Conservation (phyloP, 2,797 vertebrate genomes). For the Chelon labrosus region DNA sequence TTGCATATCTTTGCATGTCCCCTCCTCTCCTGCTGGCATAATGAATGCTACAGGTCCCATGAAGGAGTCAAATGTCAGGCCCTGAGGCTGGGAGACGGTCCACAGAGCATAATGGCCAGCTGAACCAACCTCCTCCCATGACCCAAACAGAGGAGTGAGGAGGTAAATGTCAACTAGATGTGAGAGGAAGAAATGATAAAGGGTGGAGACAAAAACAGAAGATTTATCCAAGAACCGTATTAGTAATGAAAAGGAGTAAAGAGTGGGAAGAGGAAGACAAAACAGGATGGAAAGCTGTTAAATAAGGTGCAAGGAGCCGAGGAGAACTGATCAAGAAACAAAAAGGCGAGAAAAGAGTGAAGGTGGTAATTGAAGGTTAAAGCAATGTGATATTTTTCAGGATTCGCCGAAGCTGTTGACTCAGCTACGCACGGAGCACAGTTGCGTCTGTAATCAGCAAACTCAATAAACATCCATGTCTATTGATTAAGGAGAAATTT, state of each 20-base stretch:
- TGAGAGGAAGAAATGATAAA: not conserved
- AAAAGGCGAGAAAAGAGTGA: not conserved
- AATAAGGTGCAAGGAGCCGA: not conserved
- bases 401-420: conserved; percentile 32
- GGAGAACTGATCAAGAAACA: not conserved
- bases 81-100: conserved; percentile 49
- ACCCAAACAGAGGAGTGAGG: conserved; percentile 10
- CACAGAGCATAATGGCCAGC: conserved; percentile 51
- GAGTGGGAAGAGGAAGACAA: too few relatives aligned
- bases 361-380: conserved; percentile 4
- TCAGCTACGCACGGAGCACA: conserved; percentile 23
- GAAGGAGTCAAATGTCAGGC: conserved; percentile 64
- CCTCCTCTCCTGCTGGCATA: conserved; percentile 35
- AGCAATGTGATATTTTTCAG: conserved; percentile 1
- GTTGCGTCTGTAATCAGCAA: conserved; percentile 47
- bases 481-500: conserved; percentile 54
- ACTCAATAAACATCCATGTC: conserved; percentile 39
- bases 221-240: not conserved
- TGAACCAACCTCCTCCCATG: conserved; percentile 28
- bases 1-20: conserved; percentile 47
- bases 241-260: not conserved
- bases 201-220: not conserved
- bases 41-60: conserved; percentile 51
- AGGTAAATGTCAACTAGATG: conserved; percentile 19
- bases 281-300: too few relatives aligned